Evolutionary conservation across 1,140 invertebrate genomes (phyloP).

Genomic region (Leptestheria dahalacensis): DNA sequence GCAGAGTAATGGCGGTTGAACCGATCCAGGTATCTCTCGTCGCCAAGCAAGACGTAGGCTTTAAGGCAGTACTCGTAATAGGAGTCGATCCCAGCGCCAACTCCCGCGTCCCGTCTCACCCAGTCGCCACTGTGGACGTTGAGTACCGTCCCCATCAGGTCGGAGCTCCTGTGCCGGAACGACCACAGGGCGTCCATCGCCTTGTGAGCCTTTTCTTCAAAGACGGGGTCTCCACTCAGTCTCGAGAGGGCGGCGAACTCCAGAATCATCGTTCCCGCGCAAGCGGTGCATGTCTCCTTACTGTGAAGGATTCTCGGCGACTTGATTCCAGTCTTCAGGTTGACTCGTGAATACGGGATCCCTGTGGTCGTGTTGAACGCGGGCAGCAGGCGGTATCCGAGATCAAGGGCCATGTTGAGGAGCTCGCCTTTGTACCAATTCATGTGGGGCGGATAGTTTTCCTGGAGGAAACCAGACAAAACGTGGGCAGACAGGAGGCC

Average conservation of each 20-base stretch:
- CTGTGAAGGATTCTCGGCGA: constrained; percentile 53
- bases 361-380: constrained; percentile 98
- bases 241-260: constrained; percentile 92
- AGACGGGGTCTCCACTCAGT: constrained; percentile 78
- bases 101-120: constrained; percentile 86
- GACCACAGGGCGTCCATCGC: constrained; percentile 96
- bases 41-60: constrained; percentile 58
- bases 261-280: constrained; percentile 94
- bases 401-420: constrained; percentile 74
- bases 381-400: constrained; percentile 79
- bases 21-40: constrained; percentile 73
- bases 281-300: constrained; percentile 88
- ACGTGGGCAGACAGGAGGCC: constrained; percentile 88
- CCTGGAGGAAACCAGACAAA: constrained; percentile 63
- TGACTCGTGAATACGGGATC: constrained; percentile 87
- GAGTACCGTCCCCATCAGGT: constrained; percentile 84
- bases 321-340: constrained; percentile 75
- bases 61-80: constrained; percentile 98
- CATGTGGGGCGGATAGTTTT: constrained; percentile 48
- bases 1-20: constrained; percentile 92
- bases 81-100: constrained; percentile 97
- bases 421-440: constrained; percentile 86
- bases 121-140: constrained; percentile 97
- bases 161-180: constrained; percentile 75
- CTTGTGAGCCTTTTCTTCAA: constrained; percentile 84